phyloP scores from a whole-genome alignment of 2,797 vertebrate species.

The Lindbergichthys nudifrons region DNA sequence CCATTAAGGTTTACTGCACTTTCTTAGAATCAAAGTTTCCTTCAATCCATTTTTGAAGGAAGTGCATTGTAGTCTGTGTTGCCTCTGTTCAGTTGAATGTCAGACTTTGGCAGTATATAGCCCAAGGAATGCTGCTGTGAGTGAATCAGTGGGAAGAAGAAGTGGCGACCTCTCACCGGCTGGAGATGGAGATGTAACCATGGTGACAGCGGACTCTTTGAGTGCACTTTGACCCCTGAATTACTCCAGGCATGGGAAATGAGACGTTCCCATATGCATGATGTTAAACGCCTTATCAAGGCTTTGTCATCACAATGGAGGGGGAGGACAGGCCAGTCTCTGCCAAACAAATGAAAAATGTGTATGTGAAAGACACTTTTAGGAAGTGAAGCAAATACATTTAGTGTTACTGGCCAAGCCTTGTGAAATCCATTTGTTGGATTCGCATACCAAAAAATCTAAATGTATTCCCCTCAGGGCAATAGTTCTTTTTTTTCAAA shows the following conservation, averaged over 20 bases:
- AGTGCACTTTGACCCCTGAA: constrained; percentile 63
- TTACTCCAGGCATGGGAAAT: constrained; percentile 62
- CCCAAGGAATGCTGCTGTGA: constrained; percentile 54
- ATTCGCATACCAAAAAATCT: background rate
- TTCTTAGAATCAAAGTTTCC: constrained; percentile 47
- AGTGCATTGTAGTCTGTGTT: background rate
- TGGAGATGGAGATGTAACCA: constrained; percentile 58
- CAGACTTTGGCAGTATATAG: constrained; percentile 49
- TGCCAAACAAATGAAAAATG: constrained; percentile 36
- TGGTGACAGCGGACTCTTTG: constrained; percentile 46
- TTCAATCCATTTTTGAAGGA: constrained; percentile 22
- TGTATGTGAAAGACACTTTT: constrained; percentile 16
- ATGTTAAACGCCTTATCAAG: constrained; percentile 41
- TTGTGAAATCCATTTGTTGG: constrained; percentile 2
- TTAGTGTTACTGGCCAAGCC: background rate
- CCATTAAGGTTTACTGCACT: constrained; percentile 52
- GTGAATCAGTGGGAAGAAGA: constrained; percentile 54
- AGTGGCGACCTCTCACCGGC: constrained; percentile 48
- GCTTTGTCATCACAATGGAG: constrained; percentile 21
- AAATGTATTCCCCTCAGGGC: too few species aligned
- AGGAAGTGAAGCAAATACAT: constrained; percentile 32
- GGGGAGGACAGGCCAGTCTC: background rate
- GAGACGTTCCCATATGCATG: constrained; percentile 57
- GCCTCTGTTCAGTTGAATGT: constrained; percentile 9
- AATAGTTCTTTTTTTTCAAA: too few species aligned